These are phyloP conservation scores for Anguilla megastoma DNA, from an alignment of 2,797 vertebrate genomes.

Conservation along the genomic window DNA sequence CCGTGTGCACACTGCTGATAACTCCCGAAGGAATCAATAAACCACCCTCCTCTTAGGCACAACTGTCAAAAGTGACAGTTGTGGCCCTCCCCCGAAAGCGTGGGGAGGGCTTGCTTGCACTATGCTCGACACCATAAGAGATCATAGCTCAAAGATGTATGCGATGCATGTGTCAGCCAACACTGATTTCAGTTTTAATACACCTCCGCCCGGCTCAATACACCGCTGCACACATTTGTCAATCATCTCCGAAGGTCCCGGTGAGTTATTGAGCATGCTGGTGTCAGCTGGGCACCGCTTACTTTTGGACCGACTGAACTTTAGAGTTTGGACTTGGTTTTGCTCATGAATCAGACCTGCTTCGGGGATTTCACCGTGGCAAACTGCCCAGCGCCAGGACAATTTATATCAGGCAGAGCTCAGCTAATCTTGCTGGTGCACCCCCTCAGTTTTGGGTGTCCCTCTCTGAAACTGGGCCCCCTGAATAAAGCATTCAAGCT, in stretches of 20 bases:
- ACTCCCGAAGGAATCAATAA: slow-evolving; percentile 44
- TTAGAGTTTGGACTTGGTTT: neutral
- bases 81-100: neutral
- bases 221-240: neutral
- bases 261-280: slow-evolving; percentile 19
- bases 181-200: neutral
- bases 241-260: neutral
- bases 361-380: neutral
- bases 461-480: neutral
- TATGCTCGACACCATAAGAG: neutral
- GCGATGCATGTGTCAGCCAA: neutral
- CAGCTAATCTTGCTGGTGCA: slow-evolving; percentile 1
- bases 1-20: slow-evolving; percentile 52
- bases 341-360: slow-evolving; percentile 25
- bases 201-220: neutral
- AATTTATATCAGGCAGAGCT: slow-evolving; percentile 28
- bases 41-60: slow-evolving; percentile 26
- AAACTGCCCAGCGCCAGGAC: neutral
- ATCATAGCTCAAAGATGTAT: neutral
- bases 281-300: slow-evolving; percentile 16
- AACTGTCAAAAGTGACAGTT: neutral
- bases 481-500: slow-evolving; percentile 25
- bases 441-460: slow-evolving; percentile 20
- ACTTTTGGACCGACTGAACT: slow-evolving; percentile 4
- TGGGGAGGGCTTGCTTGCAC: no score